Conservation (phyloP, 1,140 invertebrate genomes). For the Archivesica marissinica region DNA sequence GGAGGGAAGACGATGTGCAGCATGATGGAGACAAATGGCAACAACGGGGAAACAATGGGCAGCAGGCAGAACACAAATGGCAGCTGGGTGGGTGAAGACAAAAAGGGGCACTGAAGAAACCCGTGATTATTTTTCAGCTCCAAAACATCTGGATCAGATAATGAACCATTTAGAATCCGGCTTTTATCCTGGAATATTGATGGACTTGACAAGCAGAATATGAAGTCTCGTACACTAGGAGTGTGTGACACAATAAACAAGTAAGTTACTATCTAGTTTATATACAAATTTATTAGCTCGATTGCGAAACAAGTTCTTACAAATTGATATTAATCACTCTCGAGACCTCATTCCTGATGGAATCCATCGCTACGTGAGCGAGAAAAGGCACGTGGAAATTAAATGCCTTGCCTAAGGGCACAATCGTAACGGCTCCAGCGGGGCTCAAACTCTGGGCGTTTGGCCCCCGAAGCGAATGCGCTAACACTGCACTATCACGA, state of each 20-base stretch:
- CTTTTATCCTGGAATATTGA: slow-evolving; percentile 87
- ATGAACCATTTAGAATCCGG: slow-evolving; percentile 74
- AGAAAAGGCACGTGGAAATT: too few relatives aligned
- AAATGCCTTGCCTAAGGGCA: too few relatives aligned
- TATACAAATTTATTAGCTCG: too few relatives aligned
- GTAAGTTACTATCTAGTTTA: slow-evolving; percentile 19
- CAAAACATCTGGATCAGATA: slow-evolving; percentile 34
- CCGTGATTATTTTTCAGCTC: neutral
- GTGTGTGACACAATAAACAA: slow-evolving; percentile 82
- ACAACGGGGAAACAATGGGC: neutral
- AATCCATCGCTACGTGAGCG: too few relatives aligned
- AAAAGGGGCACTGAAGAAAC: neutral
- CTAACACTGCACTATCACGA: too few relatives aligned
- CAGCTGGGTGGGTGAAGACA: neutral
- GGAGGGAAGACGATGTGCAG: too few relatives aligned
- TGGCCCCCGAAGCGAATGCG: too few relatives aligned
- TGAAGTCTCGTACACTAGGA: slow-evolving; percentile 85
- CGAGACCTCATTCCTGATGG: too few relatives aligned
- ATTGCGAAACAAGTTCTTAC: too few relatives aligned
- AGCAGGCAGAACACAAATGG: neutral
- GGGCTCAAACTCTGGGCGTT: too few relatives aligned
- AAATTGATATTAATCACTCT: too few relatives aligned
- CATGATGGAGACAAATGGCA: neutral
- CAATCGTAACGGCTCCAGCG: too few relatives aligned
- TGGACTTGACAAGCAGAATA: slow-evolving; percentile 86